Evolutionary conservation across 2,888 invertebrate species (phyloP), one percentile per base, ranked within the genome.

Genomic region (Lysandra coridon): DNA sequence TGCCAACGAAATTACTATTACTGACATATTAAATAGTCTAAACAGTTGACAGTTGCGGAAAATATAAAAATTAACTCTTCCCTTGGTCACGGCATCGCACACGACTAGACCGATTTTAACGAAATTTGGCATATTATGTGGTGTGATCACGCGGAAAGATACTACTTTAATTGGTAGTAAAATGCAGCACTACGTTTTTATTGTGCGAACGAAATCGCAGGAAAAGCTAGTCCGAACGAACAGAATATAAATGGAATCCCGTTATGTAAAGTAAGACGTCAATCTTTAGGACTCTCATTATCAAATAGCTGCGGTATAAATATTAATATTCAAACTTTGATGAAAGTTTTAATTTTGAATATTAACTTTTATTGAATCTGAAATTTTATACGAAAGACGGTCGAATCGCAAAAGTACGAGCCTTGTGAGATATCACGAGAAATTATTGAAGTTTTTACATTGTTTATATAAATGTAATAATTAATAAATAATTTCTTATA

Each of bases 311-410:
- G 33, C 33, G 12, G 69, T 33, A 69, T 69, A 69, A 69, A 69
- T 37, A 69, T 69, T 69, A 69, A 69, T 33, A 69, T 17, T 69
- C 69, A 69, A 69, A 69, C 69, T 69, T 69, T 69, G 69, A 37
- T 37, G 33, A 69, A 69, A 69, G 69, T 69, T 69, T 37, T 14
- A 37, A 64, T 64, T 64, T 30, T 64, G 64, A 64, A 69, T 69
- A 33, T 14, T 69, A 69, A 69, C 69, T 69, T 69, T 69, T 69
- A 37, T 69, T 37, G 69, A 69, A 69, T 69, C 33, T 33, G 33
- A 69, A 69, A 69, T 37, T 37, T 69, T 33, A 69, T 30, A 69
- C 69, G 5, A 69, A 4, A 37, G 37, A 37, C 33, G 64, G 64
- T 17, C 62, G 62, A 64, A 1, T 30, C 30, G 64, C 30, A 30